Base-by-base conservation (phyloP, 2,113 vertebrate genomes). In the Lepisosteus oculatus region DNA sequence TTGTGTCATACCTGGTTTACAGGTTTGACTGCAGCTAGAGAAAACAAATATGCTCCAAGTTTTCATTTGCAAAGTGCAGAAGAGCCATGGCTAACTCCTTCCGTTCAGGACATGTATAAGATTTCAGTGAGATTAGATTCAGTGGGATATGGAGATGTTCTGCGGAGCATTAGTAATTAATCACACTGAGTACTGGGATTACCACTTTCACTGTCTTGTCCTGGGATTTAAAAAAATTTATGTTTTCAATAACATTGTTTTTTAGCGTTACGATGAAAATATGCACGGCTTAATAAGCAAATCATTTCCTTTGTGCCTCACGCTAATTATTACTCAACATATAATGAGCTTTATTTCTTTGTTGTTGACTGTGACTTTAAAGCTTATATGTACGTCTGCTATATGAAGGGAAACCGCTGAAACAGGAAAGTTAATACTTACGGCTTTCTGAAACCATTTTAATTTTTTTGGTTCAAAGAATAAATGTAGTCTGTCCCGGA, bases 401-500 rank as follows among this genome's bases (percentile, higher is more conserved):
- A 74, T 74, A 70, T 72, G 76, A 76, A 75, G 79, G 76, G 72
- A 82, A 81, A 83, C 84, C 80, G 79, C 81, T 83, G 87, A 88
- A 85, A 75, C 79, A 74, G 68, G 85, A 81, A 78, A 76, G 82
- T 83, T 85, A 76, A 84, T 74, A 78, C 81, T 85, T 84, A 84
- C 65, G 56, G 78, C 80, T 77, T 76, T 79, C 74, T 62, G 73
- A 72, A 64, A 76, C 79, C 43, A 64, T 80, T 76, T 78, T 85
- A 84, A 82, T 82, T 84, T 76, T 71, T 73, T 65, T 80, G 83
- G 79, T 85, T 88, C 89, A 86, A 90, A 90, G 90, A 93, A 93
- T 93, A 93, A 91, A 93, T 93, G 90, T 81, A 89, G 89, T 88
- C 88, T 86, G 87, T 93, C 90, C 90, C 86, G 86, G 90, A 91